Conservation (phyloP, 2,113 vertebrate genomes). For the Passer montanus region DNA sequence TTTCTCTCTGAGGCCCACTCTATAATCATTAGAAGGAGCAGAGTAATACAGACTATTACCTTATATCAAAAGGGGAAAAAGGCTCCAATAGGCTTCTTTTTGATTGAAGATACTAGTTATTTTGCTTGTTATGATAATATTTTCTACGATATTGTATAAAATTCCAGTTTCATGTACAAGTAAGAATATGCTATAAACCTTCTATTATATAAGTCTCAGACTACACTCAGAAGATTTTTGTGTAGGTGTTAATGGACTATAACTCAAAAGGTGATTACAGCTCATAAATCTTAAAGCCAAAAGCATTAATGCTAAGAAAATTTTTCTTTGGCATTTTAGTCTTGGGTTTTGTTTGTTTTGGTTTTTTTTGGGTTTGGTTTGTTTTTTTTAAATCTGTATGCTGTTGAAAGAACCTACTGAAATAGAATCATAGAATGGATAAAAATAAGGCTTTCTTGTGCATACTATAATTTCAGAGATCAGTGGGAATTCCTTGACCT, state of each 20-base stretch:
- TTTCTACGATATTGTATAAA: background rate
- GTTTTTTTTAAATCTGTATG: background rate
- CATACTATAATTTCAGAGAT: background rate
- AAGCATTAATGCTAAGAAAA: background rate
- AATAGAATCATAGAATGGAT: background rate
- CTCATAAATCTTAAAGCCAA: background rate
- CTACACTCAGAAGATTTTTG: background rate
- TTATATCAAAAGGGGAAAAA: background rate
- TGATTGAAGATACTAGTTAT: background rate
- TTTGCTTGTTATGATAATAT: background rate
- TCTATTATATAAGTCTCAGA: background rate
- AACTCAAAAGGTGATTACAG: background rate
- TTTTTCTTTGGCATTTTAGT: background rate
- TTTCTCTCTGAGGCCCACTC: conserved; percentile 12
- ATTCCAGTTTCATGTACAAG: background rate
- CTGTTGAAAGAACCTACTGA: background rate
- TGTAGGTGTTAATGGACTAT: background rate
- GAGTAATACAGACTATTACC: background rate
- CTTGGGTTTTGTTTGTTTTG: background rate
- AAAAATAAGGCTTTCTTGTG: background rate
- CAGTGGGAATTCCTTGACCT: background rate
- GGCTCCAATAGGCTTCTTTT: background rate
- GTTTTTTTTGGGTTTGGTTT: background rate
- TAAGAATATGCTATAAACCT: background rate
- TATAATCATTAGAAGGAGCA: conserved; percentile 12